These are phyloP conservation scores for Neotragus pygmaeus DNA, from an alignment of 2,113 vertebrate species.

Conservation along the genomic window DNA sequence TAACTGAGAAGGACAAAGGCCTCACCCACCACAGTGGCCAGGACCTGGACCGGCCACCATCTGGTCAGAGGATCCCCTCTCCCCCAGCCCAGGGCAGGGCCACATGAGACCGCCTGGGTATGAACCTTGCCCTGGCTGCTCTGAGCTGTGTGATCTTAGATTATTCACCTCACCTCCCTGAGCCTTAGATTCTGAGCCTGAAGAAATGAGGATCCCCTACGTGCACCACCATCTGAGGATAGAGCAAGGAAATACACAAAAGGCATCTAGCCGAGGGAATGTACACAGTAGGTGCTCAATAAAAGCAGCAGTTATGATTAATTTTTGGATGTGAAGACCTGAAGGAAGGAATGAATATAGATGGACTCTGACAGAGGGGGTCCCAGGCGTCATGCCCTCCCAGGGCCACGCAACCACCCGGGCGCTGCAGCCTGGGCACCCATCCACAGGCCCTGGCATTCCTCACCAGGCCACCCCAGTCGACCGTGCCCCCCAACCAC, in stretches of 20 bases:
- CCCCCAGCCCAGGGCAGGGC: background rate
- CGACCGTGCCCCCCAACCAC: fast-evolving
- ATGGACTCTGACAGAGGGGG: background rate
- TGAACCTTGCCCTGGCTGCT: background rate
- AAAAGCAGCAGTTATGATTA: background rate
- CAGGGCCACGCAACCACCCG: background rate
- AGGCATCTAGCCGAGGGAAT: background rate
- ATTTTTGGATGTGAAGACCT: background rate
- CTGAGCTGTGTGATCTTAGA: background rate
- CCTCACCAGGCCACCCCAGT: background rate
- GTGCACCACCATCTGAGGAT: background rate
- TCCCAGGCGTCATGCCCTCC: background rate
- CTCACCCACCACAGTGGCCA: background rate
- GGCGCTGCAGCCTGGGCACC: background rate
- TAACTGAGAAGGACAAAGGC: background rate
- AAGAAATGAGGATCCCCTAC: background rate
- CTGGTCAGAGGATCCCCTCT: background rate
- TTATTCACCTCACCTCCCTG: background rate
- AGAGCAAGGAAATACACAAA: background rate
- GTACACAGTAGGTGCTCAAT: background rate
- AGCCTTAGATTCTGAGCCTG: background rate
- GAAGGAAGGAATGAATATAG: background rate
- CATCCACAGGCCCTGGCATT: background rate
- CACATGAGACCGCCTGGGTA: background rate
- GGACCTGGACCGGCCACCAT: background rate